A percentile compares a stretch with the other conserved stretches of the same genome.
Conservation (phyloP, 2,797 vertebrate genomes). For the Scleropages formosus region DNA sequence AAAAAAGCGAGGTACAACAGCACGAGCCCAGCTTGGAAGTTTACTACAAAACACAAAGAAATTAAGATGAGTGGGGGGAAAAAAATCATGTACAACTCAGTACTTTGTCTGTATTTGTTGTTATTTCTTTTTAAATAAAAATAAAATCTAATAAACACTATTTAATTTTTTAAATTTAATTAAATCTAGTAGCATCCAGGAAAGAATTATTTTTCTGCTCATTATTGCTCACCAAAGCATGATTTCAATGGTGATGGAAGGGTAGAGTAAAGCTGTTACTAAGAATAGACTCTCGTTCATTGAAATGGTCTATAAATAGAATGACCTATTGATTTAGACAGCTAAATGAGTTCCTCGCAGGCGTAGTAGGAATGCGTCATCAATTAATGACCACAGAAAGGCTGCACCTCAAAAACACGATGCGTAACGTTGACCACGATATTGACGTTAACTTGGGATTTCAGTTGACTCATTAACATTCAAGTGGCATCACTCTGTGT, state of each 20-base stretch:
- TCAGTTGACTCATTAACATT: background rate
- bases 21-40: conserved; percentile 76
- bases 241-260: background rate
- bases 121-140: background rate
- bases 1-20: conserved; percentile 78
- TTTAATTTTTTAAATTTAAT: background rate
- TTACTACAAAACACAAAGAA: conserved; percentile 55
- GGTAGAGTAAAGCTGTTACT: conserved; percentile 21
- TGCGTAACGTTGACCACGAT: conserved; percentile 31
- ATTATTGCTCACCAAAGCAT: conserved; percentile 22
- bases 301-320: conserved; percentile 33
- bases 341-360: conserved; percentile 38
- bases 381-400: conserved; percentile 42
- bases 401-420: conserved; percentile 1
- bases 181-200: conserved; percentile 26
- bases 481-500: too few relatives aligned
- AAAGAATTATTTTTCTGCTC: conserved; percentile 43
- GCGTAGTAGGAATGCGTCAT: conserved; percentile 33
- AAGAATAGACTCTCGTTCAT: conserved; percentile 30
- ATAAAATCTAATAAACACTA: background rate
- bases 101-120: background rate
- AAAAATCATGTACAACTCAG: too few relatives aligned
- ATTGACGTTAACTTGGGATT: conserved; percentile 36
- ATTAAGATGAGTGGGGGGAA: background rate
- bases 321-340: conserved; percentile 44